Evolutionary conservation across 2,888 invertebrate species (phyloP).

Genomic region (Reticulitermes lucifugus): DNA sequence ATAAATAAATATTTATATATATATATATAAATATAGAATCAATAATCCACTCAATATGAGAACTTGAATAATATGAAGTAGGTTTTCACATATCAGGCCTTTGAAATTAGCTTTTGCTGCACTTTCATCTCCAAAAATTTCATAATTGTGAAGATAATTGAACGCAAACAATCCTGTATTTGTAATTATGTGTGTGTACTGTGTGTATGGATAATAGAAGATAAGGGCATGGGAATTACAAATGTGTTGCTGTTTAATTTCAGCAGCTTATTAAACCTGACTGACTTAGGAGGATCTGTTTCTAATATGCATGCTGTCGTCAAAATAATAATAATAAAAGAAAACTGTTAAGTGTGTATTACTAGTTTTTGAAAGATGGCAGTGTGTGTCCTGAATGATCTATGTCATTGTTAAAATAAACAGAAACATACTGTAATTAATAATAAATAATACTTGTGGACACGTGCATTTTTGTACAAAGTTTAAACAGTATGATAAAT

Average conservation of each 20-base stretch:
- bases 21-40: slow-evolving; percentile 17
- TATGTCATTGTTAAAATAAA: slow-evolving; percentile 49
- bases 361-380: slow-evolving; percentile 44
- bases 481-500: slow-evolving; percentile 45
- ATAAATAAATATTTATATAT: slow-evolving; percentile 12
- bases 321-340: slow-evolving; percentile 34
- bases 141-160: slow-evolving; percentile 27
- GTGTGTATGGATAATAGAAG: slow-evolving; percentile 18
- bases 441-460: slow-evolving; percentile 50
- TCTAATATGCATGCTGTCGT: slow-evolving; percentile 38
- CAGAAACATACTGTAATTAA: slow-evolving; percentile 46
- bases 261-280: slow-evolving; percentile 43
- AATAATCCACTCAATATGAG: slow-evolving; percentile 31
- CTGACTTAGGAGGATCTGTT: slow-evolving; percentile 49
- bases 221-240: slow-evolving; percentile 15
- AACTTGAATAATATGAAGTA: slow-evolving; percentile 39
- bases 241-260: slow-evolving; percentile 25
- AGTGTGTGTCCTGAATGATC: slow-evolving; percentile 45
- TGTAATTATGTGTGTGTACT: slow-evolving; percentile 34
- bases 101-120: slow-evolving; percentile 45
- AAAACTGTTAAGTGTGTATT: slow-evolving; percentile 48
- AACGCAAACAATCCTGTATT: slow-evolving; percentile 42
- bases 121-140: slow-evolving; percentile 23
- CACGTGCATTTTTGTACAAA: slow-evolving; percentile 54
- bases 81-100: slow-evolving; percentile 51